Evolutionary conservation across 2,113 vertebrate genomes (phyloP).

Genomic region (Coregonus clupeaformis): DNA sequence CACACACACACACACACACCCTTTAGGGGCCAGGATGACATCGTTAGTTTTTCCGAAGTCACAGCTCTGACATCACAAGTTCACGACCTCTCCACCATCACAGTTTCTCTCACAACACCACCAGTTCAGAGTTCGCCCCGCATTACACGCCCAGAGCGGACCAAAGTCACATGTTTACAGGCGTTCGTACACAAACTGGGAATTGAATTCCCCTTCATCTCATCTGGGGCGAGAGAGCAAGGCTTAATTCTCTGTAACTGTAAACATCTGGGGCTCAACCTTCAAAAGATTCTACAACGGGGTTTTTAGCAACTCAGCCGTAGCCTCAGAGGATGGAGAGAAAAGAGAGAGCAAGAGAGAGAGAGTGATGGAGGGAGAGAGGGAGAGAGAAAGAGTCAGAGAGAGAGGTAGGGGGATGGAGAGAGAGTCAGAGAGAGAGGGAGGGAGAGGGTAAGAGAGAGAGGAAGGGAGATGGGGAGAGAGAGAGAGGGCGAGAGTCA

Average conservation of each 20-base stretch:
- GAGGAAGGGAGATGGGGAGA: too few relatives aligned
- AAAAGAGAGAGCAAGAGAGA: slow-evolving; percentile 14
- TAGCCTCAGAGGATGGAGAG: slow-evolving; percentile 34
- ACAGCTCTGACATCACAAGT: too few relatives aligned
- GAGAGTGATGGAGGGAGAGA: neutral
- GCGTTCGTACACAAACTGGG: neutral
- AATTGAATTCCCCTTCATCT: neutral
- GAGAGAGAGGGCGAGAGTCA: too few relatives aligned
- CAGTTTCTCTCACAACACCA: neutral
- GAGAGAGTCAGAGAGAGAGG: slow-evolving; percentile 14
- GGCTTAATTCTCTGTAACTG: slow-evolving; percentile 40
- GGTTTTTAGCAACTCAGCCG: slow-evolving; percentile 28
- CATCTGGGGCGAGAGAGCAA: slow-evolving; percentile 17
- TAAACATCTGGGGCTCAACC: slow-evolving; percentile 56
- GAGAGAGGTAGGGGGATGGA: neutral
- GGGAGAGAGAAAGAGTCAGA: too few relatives aligned
- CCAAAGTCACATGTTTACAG: neutral
- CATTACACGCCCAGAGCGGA: neutral
- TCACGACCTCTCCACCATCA: neutral
- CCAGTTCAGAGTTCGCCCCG: neutral
- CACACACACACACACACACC: neutral
- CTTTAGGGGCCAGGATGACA: neutral
- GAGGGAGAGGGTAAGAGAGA: slow-evolving; percentile 11
- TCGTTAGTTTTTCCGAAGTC: neutral
- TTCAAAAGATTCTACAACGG: slow-evolving; percentile 41